Conservation (phyloP, 2,113 vertebrate genomes). For the Dunckerocampus dactyliophorus region DNA sequence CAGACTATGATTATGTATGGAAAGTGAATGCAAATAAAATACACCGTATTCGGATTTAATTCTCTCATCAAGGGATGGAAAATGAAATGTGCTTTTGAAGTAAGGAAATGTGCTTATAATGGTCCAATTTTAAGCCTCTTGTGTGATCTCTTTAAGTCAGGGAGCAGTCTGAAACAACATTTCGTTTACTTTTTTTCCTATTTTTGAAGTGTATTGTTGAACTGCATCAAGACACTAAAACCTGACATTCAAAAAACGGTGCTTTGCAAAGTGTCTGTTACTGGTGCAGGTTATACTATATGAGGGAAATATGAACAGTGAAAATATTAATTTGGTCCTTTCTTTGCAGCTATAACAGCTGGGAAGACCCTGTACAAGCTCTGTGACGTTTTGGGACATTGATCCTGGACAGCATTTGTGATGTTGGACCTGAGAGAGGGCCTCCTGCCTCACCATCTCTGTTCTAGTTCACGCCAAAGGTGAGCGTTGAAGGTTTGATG, state of each 20-base stretch:
- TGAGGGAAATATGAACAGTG: no score
- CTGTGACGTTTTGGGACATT: no score
- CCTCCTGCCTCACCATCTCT: no score
- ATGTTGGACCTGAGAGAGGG: no score
- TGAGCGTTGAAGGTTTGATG: no score
- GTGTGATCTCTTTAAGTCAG: constrained; percentile 3
- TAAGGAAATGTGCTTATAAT: not conserved
- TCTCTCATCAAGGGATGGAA: not conserved
- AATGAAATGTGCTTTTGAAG: not conserved
- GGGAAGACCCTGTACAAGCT: no score
- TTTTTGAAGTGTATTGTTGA: not conserved
- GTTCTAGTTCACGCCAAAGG: no score
- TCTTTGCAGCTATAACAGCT: no score
- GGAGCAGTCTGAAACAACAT: not conserved
- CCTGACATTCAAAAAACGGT: not conserved
- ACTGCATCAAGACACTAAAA: not conserved
- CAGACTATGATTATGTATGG: not conserved
- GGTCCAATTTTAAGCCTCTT: not conserved
- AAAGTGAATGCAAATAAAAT: constrained; percentile 2
- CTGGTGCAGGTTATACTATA: no score
- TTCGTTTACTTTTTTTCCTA: not conserved
- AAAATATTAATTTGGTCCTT: no score
- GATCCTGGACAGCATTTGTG: no score
- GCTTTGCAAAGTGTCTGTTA: no score
- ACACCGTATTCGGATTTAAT: not conserved